phyloP scores from a whole-genome alignment of 92 coral and sea anemone species.

The Parazoanthus swiftii region DNA sequence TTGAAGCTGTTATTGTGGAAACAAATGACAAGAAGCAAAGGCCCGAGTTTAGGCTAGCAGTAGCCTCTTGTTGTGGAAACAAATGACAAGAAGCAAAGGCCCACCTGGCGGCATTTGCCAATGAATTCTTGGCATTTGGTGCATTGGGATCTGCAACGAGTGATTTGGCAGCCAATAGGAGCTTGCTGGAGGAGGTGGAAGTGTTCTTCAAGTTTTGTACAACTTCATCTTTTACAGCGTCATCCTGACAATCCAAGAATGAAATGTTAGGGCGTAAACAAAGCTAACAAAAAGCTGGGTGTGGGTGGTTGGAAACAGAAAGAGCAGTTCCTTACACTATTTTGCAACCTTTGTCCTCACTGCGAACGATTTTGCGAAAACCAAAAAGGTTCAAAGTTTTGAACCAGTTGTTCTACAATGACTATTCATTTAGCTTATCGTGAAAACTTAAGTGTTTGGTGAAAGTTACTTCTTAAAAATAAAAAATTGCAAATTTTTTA shows the following conservation, averaged over 20 bases:
- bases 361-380: no score
- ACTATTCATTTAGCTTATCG: no score
- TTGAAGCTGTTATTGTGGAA: not conserved
- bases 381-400: no score
- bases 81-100: not conserved
- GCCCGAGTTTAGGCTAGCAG: not conserved
- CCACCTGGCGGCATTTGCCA: conserved; percentile 99
- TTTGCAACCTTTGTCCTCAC: no score
- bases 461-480: no score
- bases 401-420: no score
- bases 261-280: not conserved
- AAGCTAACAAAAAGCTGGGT: no score
- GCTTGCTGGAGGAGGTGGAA: conserved; percentile 96
- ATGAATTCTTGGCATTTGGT: conserved; percentile 93
- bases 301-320: not conserved
- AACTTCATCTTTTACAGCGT: conserved; percentile 78
- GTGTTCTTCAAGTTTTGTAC: conserved; percentile 95
- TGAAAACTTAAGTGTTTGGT: no score
- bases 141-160: conserved; percentile 98
- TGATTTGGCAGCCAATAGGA: conserved; percentile 95
- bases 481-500: no score
- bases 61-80: not conserved
- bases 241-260: conserved; percentile 63
- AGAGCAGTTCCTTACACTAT: no score
- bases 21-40: not conserved